These are phyloP conservation scores for Podarcis cretensis DNA, from an alignment of 2,113 vertebrate species.

Conservation along the genomic window DNA sequence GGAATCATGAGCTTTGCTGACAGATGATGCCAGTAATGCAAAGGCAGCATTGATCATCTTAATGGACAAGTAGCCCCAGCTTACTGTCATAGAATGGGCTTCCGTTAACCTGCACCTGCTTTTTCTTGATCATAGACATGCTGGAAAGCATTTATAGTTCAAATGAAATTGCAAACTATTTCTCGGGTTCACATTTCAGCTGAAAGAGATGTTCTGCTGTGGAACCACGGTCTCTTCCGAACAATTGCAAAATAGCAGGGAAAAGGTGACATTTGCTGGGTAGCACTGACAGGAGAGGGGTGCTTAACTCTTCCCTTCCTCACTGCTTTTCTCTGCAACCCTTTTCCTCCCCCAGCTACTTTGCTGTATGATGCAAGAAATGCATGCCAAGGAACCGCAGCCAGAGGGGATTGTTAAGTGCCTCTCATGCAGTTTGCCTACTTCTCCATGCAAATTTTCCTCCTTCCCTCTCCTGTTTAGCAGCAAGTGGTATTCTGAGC, in stretches of 20 bases:
- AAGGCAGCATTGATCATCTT: slow-evolving; percentile 24
- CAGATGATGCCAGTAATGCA: slow-evolving; percentile 23
- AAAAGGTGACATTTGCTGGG: neutral
- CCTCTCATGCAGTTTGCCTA: no score
- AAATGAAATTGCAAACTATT: neutral
- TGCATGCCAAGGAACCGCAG: neutral
- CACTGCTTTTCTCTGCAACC: neutral
- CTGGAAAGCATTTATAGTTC: slow-evolving; percentile 1
- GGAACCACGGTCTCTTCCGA: neutral
- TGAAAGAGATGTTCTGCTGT: neutral
- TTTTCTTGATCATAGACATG: neutral
- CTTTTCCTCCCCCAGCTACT: no score
- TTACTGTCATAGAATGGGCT: neutral
- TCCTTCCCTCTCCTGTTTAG: neutral
- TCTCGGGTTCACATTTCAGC: neutral
- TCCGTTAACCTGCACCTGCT: neutral
- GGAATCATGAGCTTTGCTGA: slow-evolving; percentile 10
- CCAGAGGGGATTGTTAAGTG: no score
- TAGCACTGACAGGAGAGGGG: neutral
- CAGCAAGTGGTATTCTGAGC: neutral
- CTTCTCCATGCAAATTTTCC: neutral
- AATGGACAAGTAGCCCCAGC: slow-evolving; percentile 16
- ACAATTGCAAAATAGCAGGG: neutral
- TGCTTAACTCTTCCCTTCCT: neutral
- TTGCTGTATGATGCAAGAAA: neutral